Conservation (phyloP, 2,113 vertebrate species). For the Tiliqua scincoides region DNA sequence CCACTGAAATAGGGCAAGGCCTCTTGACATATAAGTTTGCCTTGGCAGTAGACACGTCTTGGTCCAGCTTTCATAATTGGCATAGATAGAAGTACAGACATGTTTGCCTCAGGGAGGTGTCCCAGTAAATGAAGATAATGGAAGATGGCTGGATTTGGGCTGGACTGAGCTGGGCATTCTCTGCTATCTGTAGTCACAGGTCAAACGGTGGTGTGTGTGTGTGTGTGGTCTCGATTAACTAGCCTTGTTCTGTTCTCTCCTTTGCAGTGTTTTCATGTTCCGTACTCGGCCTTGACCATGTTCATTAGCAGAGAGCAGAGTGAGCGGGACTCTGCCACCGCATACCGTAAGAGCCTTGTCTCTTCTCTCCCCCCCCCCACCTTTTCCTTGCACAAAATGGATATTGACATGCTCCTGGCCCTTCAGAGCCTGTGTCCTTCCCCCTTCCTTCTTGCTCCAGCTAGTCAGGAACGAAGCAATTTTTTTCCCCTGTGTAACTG, state of each 20-base stretch:
- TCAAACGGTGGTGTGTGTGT: too few relatives aligned
- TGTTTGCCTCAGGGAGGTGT: background rate
- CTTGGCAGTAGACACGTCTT: too few relatives aligned
- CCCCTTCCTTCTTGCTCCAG: background rate
- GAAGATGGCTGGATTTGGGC: background rate
- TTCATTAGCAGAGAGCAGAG: constrained; percentile 95
- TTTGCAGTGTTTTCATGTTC: constrained; percentile 94
- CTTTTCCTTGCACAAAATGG: background rate
- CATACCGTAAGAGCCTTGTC: constrained; percentile 85
- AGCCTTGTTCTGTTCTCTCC: constrained; percentile 5
- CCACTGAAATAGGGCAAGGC: too few relatives aligned
- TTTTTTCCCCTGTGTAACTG: too few relatives aligned
- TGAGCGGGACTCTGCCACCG: constrained; percentile 93
- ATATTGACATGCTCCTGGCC: background rate
- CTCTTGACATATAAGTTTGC: background rate
- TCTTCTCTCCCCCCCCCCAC: background rate
- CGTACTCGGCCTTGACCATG: constrained; percentile 97
- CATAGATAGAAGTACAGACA: fast-evolving
- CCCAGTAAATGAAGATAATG: background rate
- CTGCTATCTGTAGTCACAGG: background rate
- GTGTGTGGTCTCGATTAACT: background rate
- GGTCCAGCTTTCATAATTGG: background rate
- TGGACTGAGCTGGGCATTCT: background rate
- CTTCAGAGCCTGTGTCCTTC: background rate
- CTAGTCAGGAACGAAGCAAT: background rate